These are phyloP conservation scores for Diplazon laetatorius DNA, from an alignment of 2,888 invertebrate genomes.

Conservation along the genomic window DNA sequence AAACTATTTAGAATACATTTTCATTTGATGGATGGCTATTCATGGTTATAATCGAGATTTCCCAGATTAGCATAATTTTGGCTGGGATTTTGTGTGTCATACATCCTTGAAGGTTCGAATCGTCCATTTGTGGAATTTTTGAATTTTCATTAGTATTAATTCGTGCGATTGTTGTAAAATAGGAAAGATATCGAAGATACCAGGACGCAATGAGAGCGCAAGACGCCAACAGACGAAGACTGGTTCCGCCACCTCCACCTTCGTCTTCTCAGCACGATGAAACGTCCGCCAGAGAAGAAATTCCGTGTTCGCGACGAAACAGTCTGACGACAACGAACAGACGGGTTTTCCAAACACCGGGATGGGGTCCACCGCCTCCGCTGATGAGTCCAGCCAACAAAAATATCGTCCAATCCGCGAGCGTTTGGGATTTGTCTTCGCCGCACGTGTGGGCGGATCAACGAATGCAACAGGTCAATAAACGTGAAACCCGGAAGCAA, in stretches of 20 bases:
- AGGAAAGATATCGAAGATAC: constrained; percentile 81
- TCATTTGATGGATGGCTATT: too few relatives aligned
- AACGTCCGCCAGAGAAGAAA: constrained; percentile 69
- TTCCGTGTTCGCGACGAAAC: constrained; percentile 71
- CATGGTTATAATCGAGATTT: too few relatives aligned
- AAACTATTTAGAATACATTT: too few relatives aligned
- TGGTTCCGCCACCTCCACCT: constrained; percentile 23
- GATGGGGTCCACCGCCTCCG: constrained; percentile 57
- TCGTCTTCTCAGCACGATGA: constrained; percentile 67
- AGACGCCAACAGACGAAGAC: constrained; percentile 82
- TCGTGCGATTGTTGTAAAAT: not conserved
- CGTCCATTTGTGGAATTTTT: too few relatives aligned
- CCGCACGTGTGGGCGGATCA: constrained; percentile 77
- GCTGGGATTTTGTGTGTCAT: too few relatives aligned
- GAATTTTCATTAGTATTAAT: too few relatives aligned
- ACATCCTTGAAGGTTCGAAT: too few relatives aligned
- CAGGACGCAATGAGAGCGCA: constrained; percentile 85
- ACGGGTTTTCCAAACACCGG: constrained; percentile 63
- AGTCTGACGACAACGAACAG: constrained; percentile 74
- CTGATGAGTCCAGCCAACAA: constrained; percentile 73
- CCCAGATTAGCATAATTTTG: too few relatives aligned
- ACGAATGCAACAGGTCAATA: constrained; percentile 85
- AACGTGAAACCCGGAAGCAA: too few relatives aligned
- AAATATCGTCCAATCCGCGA: constrained; percentile 78
- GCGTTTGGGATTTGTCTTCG: constrained; percentile 79